phyloP scores from a whole-genome alignment of 2,113 vertebrate species.

The Speoplatyrhinus poulsoni region DNA sequence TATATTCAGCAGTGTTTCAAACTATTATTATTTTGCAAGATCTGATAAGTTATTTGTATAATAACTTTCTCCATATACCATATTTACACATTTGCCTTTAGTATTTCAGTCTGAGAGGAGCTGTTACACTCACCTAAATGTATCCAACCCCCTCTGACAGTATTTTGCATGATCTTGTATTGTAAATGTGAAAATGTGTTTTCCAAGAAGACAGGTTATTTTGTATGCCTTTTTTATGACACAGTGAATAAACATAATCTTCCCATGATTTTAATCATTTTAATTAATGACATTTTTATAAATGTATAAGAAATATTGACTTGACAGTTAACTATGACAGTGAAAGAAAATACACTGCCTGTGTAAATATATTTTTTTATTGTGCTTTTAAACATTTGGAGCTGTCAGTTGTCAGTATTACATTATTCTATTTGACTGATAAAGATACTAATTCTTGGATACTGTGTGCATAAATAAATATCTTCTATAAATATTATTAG shows the following conservation, averaged over 20 bases:
- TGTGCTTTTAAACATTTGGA: too few relatives aligned
- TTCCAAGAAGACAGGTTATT: neutral
- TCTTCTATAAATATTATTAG: neutral
- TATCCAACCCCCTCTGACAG: constrained; percentile 14
- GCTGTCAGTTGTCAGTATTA: too few relatives aligned
- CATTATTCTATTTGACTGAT: too few relatives aligned
- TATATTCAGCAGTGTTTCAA: too few relatives aligned
- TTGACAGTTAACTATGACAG: neutral
- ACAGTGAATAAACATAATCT: neutral
- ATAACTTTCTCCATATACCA: constrained; percentile 20
- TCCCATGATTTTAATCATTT: neutral
- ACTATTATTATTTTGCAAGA: too few relatives aligned
- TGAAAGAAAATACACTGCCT: neutral
- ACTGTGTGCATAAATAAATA: too few relatives aligned
- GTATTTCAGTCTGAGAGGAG: constrained; percentile 2
- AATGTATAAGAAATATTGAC: neutral
- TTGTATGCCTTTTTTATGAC: constrained; percentile 11
- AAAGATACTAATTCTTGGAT: too few relatives aligned
- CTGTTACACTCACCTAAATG: constrained; percentile 31
- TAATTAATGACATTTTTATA: neutral
- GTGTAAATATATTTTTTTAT: too few relatives aligned
- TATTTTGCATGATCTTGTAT: constrained; percentile 33
- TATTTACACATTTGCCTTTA: constrained; percentile 3
- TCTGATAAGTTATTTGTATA: too few relatives aligned
- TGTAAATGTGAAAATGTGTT: constrained; percentile 47